Conservation (phyloP, 2,888 invertebrate genomes). For the Dermolepida albohirtum region DNA sequence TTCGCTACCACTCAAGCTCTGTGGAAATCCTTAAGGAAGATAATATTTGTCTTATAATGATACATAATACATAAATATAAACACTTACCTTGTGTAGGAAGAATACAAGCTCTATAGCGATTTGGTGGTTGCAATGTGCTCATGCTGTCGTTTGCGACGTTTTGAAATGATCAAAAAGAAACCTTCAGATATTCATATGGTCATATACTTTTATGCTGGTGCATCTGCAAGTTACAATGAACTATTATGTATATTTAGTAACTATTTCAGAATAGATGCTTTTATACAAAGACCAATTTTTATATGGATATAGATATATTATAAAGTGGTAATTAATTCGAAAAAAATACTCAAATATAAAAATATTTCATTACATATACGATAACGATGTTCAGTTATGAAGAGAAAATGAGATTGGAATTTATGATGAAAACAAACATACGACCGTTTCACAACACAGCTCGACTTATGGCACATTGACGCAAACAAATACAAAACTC, state of each 20-base stretch:
- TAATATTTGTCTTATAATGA: conserved; percentile 3
- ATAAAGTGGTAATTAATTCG: too few relatives aligned
- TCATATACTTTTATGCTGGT: conserved; percentile 51
- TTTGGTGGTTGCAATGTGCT: conserved; percentile 59
- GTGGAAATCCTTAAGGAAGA: conserved; percentile 54
- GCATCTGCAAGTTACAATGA: conserved; percentile 49
- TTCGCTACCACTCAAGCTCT: conserved; percentile 88
- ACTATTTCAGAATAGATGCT: neutral
- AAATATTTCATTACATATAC: too few relatives aligned
- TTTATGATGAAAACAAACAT: conserved; percentile 50
- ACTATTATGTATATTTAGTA: conserved; percentile 4
- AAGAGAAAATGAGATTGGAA: conserved; percentile 53
- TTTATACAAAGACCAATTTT: too few relatives aligned
- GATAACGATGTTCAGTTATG: neutral
- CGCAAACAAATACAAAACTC: conserved; percentile 42
- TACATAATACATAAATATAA: neutral
- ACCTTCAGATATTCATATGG: conserved; percentile 30
- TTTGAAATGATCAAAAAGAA: conserved; percentile 26
- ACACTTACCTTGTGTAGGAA: conserved; percentile 55
- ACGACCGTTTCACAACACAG: conserved; percentile 48
- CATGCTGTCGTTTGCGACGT: conserved; percentile 42
- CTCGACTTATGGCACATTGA: conserved; percentile 31
- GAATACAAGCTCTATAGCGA: conserved; percentile 56
- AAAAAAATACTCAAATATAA: too few relatives aligned
- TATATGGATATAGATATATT: too few relatives aligned